Evolutionary conservation across 1,140 invertebrate species (phyloP).

Genomic region (Sesamia nonagrioides): DNA sequence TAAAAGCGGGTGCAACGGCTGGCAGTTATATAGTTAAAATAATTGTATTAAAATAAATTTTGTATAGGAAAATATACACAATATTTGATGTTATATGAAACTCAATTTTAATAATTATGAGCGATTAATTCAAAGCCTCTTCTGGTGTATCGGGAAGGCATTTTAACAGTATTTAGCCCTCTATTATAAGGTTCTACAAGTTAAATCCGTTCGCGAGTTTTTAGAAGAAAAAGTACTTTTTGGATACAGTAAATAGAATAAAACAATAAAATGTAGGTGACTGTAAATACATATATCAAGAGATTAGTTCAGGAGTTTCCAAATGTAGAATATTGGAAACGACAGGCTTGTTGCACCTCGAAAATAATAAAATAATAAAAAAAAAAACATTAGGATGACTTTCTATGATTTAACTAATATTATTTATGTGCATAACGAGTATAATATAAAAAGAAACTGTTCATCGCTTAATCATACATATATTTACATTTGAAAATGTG

Average conservation of each 20-base stretch:
- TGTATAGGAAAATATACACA: slow-evolving; percentile 33
- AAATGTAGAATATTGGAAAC: not conserved
- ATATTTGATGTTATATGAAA: not conserved
- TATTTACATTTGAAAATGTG: slow-evolving; percentile 22
- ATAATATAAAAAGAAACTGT: slow-evolving; percentile 29
- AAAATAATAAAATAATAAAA: not conserved
- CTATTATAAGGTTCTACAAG: not conserved
- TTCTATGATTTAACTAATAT: slow-evolving; percentile 45
- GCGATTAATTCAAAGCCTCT: not conserved
- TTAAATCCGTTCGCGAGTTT: slow-evolving; percentile 9
- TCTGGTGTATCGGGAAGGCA: not conserved
- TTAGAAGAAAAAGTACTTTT: not conserved
- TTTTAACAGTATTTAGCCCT: slow-evolving; percentile 2
- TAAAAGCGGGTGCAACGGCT: slow-evolving; percentile 34
- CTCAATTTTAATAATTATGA: not conserved
- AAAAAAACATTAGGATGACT: slow-evolving; percentile 22
- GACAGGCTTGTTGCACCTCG: slow-evolving; percentile 29
- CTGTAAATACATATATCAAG: not conserved
- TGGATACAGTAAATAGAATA: not conserved
- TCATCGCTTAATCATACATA: slow-evolving; percentile 18
- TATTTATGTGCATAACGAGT: slow-evolving; percentile 29
- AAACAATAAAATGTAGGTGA: not conserved
- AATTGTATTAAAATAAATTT: slow-evolving; percentile 39
- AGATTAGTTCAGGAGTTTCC: not conserved
- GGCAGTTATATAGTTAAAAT: slow-evolving; percentile 11